Evolutionary conservation across 2,113 vertebrate species (phyloP).

Genomic region (Pyxicephalus adspersus): DNA sequence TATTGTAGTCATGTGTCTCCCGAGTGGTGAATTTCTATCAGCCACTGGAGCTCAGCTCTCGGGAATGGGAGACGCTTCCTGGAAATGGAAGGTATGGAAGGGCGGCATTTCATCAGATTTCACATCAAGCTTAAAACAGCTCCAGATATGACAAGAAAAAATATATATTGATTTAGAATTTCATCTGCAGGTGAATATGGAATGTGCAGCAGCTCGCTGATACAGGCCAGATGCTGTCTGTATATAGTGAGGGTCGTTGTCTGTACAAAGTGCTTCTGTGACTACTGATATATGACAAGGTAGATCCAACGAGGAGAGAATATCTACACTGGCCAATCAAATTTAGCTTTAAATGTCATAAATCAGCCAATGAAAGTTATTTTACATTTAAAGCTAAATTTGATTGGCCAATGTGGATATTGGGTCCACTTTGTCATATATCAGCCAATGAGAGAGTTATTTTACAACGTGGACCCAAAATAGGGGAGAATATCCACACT

Average conservation of each 20-base stretch:
- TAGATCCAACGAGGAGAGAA: too few relatives aligned
- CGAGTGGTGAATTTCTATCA: not conserved
- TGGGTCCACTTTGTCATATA: too few relatives aligned
- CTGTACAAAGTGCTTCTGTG: too few relatives aligned
- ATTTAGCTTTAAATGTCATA: too few relatives aligned
- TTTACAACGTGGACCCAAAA: too few relatives aligned
- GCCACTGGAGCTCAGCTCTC: not conserved
- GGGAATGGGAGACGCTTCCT: not conserved
- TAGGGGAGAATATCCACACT: too few relatives aligned
- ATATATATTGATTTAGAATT: not conserved
- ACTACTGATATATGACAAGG: too few relatives aligned
- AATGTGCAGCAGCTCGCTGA: not conserved
- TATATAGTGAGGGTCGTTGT: not conserved
- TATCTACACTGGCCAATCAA: too few relatives aligned
- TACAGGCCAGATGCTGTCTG: not conserved
- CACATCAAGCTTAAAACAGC: not conserved
- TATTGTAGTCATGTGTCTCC: not conserved
- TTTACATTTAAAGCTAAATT: too few relatives aligned
- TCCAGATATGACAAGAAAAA: constrained; percentile 25
- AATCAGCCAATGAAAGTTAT: too few relatives aligned
- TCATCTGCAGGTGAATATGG: not conserved
- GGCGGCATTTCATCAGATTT: not conserved
- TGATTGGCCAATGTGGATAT: too few relatives aligned
- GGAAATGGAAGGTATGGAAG: not conserved
- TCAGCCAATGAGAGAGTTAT: too few relatives aligned